Evolutionary conservation across 2,888 invertebrate species (phyloP).

Genomic region (Theodoxus fluviatilis): DNA sequence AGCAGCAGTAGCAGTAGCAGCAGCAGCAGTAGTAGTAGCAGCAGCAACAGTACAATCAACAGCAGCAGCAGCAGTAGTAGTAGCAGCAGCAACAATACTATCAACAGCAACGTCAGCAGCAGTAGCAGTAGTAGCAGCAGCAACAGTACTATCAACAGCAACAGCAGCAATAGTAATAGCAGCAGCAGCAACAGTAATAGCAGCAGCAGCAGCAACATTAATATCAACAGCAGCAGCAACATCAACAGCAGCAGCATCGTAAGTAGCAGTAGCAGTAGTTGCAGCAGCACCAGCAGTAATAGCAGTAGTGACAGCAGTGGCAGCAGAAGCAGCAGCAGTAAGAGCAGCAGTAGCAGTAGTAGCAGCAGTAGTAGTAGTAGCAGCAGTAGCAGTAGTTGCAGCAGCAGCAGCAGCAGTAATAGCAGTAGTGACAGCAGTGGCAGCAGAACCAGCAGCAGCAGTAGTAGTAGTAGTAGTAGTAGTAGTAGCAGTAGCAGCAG

Average conservation of each 20-base stretch:
- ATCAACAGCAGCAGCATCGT: slow-evolving; percentile 21
- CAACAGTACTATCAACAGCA: too few relatives aligned
- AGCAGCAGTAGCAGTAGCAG: too few relatives aligned
- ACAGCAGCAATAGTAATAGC: too few relatives aligned
- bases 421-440: slow-evolving; percentile 28
- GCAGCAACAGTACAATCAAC: too few relatives aligned
- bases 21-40: too few relatives aligned
- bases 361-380: slow-evolving; percentile 28
- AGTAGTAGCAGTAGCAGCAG: slow-evolving; percentile 28
- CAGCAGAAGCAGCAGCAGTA: slow-evolving; percentile 27
- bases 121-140: too few relatives aligned
- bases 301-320: slow-evolving; percentile 26
- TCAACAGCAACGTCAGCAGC: too few relatives aligned
- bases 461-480: slow-evolving; percentile 29
- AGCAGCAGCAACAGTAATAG: too few relatives aligned
- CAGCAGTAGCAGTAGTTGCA: slow-evolving; percentile 27
- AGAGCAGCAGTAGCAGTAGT: slow-evolving; percentile 28
- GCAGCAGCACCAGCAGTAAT: slow-evolving; percentile 25
- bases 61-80: too few relatives aligned
- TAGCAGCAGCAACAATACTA: too few relatives aligned
- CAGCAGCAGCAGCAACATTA: too few relatives aligned
- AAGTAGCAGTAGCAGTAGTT: slow-evolving; percentile 25
- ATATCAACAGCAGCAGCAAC: too few relatives aligned
- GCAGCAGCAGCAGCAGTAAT: slow-evolving; percentile 25
- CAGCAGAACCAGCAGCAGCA: slow-evolving; percentile 26